Evolutionary conservation across 2,113 vertebrate genomes (phyloP).

Genomic region (Calonectris borealis): DNA sequence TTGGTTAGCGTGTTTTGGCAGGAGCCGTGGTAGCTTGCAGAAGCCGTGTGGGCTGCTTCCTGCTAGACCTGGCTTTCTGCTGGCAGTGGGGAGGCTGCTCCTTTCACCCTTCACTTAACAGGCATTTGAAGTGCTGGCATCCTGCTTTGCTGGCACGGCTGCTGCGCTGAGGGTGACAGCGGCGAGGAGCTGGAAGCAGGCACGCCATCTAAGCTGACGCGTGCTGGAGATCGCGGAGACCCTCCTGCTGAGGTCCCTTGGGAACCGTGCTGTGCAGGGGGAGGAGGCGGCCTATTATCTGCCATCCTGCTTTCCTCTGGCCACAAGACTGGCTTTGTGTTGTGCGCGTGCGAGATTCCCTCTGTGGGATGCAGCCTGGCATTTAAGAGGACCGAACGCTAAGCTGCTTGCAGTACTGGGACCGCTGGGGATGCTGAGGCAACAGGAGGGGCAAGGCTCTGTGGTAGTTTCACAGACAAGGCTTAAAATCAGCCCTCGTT

Average conservation of each 20-base stretch:
- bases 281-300: neutral
- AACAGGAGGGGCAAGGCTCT: neutral
- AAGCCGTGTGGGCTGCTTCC: neutral
- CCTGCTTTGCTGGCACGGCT: neutral
- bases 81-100: neutral
- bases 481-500: neutral
- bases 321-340: neutral
- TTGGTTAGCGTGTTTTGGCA: neutral
- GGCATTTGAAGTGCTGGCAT: neutral
- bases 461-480: accelerated
- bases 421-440: neutral
- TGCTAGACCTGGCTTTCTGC: neutral
- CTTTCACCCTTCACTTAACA: neutral
- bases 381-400: accelerated
- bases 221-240: neutral
- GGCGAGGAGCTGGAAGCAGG: neutral
- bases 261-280: neutral
- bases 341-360: neutral
- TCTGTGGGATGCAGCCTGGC: neutral
- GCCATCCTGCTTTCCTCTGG: neutral
- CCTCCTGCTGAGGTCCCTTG: neutral
- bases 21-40: neutral
- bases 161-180: accelerated
- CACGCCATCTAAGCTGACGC: accelerated
- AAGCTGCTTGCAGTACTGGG: neutral